Base-by-base conservation (phyloP, 2,113 vertebrate species). In the Paratilapia polleni region DNA sequence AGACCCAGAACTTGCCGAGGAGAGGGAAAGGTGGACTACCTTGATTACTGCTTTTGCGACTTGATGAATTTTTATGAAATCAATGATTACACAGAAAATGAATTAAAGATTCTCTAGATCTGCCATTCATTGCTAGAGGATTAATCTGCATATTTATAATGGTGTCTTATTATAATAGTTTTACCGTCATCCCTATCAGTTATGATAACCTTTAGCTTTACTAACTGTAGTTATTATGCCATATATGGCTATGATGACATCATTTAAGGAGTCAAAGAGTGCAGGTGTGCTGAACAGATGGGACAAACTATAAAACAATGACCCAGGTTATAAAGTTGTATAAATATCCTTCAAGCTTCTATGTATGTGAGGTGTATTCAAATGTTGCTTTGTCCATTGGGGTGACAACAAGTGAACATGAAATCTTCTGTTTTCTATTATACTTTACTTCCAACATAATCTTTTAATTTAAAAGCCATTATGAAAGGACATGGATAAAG, bases 311-410 rank as follows among this genome's bases (percentile, higher is more conserved):
- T 75, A 77, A 77, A 83, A 26, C 24, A 8, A 36, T 54, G 10
- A 59, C 6, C 8, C 56, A 3, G 75, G 64, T 41, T 60, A 41
- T 79, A 76, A 82, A 88, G 66, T n/a, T 26, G 26, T 60, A 66
- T 5, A 56, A 60, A 26, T 43, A 66, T 28, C 19, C 47, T 61
- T 36, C n/a, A n/a, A 78, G 26, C 31, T 62, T 15, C 59, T 3
- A 14, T 24, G 12, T 19, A 63, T 22, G 17, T 57, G 20, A 14
- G 1, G 61, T 63, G 3, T 6, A 63, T 20, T n/a, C 61, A 63
- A 34, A 20, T 38, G 34, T 38, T 0, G 2, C 62, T 6, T 22
- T 14, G 12, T 13, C 19, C 3, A 4, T 63, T 20, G 38, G 34
- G 34, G 10, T 63, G 31, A 41, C 41, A 34, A 41, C 20, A 64